Conservation (phyloP, 1,140 invertebrate genomes). For the Stratiolaelaps scimitus region DNA sequence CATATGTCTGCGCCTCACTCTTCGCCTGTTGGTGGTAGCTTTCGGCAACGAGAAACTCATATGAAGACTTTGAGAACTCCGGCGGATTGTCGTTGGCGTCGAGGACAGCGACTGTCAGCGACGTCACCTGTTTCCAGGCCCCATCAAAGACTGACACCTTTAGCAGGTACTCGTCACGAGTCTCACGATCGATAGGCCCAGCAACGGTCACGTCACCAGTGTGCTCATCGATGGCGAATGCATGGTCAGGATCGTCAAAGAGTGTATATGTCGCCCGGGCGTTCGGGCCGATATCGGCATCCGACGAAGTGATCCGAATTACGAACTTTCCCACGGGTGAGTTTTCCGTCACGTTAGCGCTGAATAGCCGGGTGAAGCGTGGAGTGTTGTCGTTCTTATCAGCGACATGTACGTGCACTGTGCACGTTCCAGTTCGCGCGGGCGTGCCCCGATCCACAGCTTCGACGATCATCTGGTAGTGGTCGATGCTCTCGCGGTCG, state of each 20-base stretch:
- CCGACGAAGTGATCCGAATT: slow-evolving; percentile 75
- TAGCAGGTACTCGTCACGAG: slow-evolving; percentile 75
- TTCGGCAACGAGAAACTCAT: slow-evolving; percentile 80
- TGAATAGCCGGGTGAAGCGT: slow-evolving; percentile 76
- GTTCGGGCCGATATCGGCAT: slow-evolving; percentile 70
- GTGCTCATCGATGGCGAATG: slow-evolving; percentile 71
- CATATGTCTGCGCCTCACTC: slow-evolving; percentile 43
- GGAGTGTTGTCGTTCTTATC: slow-evolving; percentile 94
- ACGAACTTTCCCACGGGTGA: slow-evolving; percentile 80
- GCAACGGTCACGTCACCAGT: slow-evolving; percentile 82
- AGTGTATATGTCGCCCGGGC: slow-evolving; percentile 77
- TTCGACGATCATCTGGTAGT: slow-evolving; percentile 68
- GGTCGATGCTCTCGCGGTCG: slow-evolving; percentile 71
- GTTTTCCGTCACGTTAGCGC: slow-evolving; percentile 89
- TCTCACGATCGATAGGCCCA: slow-evolving; percentile 67
- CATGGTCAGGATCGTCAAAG: slow-evolving; percentile 69
- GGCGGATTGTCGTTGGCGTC: slow-evolving; percentile 90
- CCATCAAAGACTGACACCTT: slow-evolving; percentile 75
- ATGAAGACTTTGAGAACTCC: slow-evolving; percentile 70
- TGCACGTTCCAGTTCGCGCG: slow-evolving; percentile 64
- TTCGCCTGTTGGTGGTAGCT: slow-evolving; percentile 55
- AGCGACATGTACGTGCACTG: slow-evolving; percentile 63
- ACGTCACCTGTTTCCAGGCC: slow-evolving; percentile 73
- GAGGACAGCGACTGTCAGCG: slow-evolving; percentile 77
- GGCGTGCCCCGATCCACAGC: slow-evolving; percentile 74